Percentiles rank a stretch among this genome's conserved stretches.
These are phyloP conservation scores for Cotesia chilonis DNA, from an alignment of 1,140 invertebrate species.

Conservation along the genomic window DNA sequence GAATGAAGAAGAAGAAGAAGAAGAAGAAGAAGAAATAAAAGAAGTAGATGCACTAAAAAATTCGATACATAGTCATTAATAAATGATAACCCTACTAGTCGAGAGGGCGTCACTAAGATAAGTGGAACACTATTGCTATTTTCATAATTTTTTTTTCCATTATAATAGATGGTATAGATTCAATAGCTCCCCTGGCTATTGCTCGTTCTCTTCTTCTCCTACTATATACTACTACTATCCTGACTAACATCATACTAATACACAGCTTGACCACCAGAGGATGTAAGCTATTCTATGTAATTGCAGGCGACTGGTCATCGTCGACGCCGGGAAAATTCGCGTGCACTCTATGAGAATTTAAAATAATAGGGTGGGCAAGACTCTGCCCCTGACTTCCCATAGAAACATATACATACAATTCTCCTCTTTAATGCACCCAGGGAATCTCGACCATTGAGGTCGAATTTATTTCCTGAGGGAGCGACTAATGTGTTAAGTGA, in stretches of 20 bases:
- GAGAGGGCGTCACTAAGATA: slow-evolving; percentile 5
- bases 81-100: not conserved
- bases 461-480: not conserved
- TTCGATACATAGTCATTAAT: slow-evolving; percentile 5
- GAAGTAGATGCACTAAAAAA: not conserved
- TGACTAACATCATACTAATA: slow-evolving; percentile 31
- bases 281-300: slow-evolving; percentile 43
- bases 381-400: slow-evolving; percentile 28
- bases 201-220: not conserved
- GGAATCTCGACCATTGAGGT: not conserved
- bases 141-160: slow-evolving; percentile 10
- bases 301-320: slow-evolving; percentile 33
- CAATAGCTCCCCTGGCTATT: slow-evolving; percentile 22
- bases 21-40: not conserved
- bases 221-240: not conserved
- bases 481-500: not conserved
- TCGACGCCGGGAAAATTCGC: slow-evolving; percentile 27
- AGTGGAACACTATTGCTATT: slow-evolving; percentile 22
- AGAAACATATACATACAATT: slow-evolving; percentile 6
- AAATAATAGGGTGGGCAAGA: slow-evolving; percentile 36
- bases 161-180: slow-evolving; percentile 23
- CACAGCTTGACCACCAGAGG: slow-evolving; percentile 33
- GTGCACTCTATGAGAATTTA: slow-evolving; percentile 35
- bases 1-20: no score
- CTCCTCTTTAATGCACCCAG: slow-evolving; percentile 11